Percentiles rank a stretch among this genome's conserved stretches.
Evolutionary conservation across 2,888 invertebrate species (phyloP).

Genomic region (Teinopalpus imperialis): DNA sequence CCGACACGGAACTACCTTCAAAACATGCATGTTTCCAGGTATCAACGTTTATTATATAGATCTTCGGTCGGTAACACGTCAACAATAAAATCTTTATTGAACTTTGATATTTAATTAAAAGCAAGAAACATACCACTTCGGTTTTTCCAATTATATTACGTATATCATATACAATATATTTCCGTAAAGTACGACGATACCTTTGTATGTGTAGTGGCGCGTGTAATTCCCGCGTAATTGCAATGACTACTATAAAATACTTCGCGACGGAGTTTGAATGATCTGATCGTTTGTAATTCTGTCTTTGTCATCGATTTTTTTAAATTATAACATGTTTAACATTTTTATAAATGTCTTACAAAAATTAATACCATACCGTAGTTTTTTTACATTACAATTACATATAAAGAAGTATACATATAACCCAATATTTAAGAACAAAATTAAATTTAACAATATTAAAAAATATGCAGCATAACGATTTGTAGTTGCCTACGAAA

Average conservation of each 20-base stretch:
- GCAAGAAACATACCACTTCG: constrained; percentile 18
- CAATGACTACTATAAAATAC: constrained; percentile 7
- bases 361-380: too few species aligned
- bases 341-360: too few species aligned
- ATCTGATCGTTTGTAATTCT: too few species aligned
- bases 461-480: too few species aligned
- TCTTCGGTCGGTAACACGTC: constrained; percentile 27
- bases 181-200: constrained; percentile 9
- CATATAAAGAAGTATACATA: too few species aligned
- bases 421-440: too few species aligned
- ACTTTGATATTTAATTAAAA: constrained; percentile 25
- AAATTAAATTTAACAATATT: too few species aligned
- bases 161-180: constrained; percentile 17
- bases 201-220: constrained; percentile 4
- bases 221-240: not conserved
- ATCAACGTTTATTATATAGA: constrained; percentile 33
- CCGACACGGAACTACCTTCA: constrained; percentile 77
- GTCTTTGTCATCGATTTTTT: too few species aligned
- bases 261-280: too few species aligned
- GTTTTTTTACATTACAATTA: too few species aligned
- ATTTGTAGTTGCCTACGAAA: too few species aligned
- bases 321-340: too few species aligned
- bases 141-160: constrained; percentile 21
- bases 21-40: constrained; percentile 70
- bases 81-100: constrained; percentile 22